A percentile compares a stretch with the other conserved stretches of the same genome.
phyloP scores from a whole-genome alignment of 2,113 vertebrate species.

The Pampusana beccarii region DNA sequence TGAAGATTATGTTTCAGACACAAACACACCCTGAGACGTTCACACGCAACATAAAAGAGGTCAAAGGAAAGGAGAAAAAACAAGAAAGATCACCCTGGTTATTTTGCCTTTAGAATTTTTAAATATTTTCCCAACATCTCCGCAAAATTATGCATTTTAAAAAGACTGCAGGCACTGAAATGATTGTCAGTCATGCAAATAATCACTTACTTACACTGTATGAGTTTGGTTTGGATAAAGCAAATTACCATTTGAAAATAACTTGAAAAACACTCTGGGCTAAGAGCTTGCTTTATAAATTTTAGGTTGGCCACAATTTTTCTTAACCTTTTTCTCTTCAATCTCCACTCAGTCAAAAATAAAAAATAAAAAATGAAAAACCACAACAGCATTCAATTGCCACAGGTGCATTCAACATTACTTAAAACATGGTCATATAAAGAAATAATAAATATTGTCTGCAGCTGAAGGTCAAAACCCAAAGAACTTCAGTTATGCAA shows the following conservation, averaged over 20 bases:
- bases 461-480: conserved; percentile 48
- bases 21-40: neutral
- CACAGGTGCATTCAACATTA: conserved; percentile 63
- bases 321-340: conserved; percentile 76
- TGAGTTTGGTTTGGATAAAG: conserved; percentile 94
- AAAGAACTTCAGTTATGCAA: neutral
- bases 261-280: conserved; percentile 92
- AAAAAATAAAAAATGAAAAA: conserved; percentile 33
- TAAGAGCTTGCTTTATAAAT: conserved; percentile 88
- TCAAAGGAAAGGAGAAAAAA: conserved; percentile 68
- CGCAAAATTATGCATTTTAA: conserved; percentile 91
- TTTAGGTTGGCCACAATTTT: conserved; percentile 80
- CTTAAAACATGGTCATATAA: conserved; percentile 36
- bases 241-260: conserved; percentile 99
- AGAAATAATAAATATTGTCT: conserved; percentile 21
- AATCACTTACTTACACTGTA: conserved; percentile 97
- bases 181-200: conserved; percentile 98
- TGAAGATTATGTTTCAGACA: neutral
- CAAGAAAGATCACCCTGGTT: conserved; percentile 69
- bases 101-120: conserved; percentile 79
- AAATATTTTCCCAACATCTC: conserved; percentile 84
- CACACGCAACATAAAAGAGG: conserved; percentile 78
- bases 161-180: conserved; percentile 88
- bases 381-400: conserved; percentile 56
- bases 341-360: conserved; percentile 66